Evolutionary conservation across 2,888 invertebrate genomes (phyloP).

Genomic region (Drosophila neoperkinsi): DNA sequence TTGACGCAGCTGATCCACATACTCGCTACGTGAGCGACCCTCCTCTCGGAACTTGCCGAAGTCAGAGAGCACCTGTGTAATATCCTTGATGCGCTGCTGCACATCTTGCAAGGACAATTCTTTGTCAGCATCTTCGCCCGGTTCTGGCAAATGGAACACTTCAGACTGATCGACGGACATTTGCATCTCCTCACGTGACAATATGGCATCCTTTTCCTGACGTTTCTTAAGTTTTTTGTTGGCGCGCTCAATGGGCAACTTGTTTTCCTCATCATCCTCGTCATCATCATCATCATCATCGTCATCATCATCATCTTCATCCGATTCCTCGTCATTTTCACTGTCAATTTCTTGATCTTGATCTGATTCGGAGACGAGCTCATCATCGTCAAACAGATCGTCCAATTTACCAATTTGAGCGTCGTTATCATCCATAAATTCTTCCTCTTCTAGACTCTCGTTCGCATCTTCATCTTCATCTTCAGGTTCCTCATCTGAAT

Average conservation of each 20-base stretch:
- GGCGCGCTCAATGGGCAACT: conserved; percentile 94
- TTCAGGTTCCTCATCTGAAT: conserved; percentile 42
- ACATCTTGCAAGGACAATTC: conserved; percentile 92
- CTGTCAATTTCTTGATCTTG: conserved; percentile 54
- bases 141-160: conserved; percentile 91
- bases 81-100: conserved; percentile 95
- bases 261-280: conserved; percentile 87
- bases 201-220: conserved; percentile 88
- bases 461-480: conserved; percentile 60
- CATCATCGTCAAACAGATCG: conserved; percentile 77
- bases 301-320: conserved; percentile 84
- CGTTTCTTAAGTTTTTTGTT: conserved; percentile 91
- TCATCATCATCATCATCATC: conserved; percentile 84
- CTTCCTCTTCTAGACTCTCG: conserved; percentile 51
- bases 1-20: conserved; percentile 90
- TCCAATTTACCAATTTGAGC: conserved; percentile 82
- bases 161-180: conserved; percentile 92
- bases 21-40: conserved; percentile 91
- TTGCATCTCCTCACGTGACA: conserved; percentile 93
- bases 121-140: conserved; percentile 91
- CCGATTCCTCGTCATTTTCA: background rate
- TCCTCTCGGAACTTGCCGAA: conserved; percentile 90
- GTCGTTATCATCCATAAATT: conserved; percentile 34
- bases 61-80: conserved; percentile 91
- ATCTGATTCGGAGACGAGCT: conserved; percentile 70